phyloP scores from a whole-genome alignment of 1,140 invertebrate species.

The Drosophila pandora region DNA sequence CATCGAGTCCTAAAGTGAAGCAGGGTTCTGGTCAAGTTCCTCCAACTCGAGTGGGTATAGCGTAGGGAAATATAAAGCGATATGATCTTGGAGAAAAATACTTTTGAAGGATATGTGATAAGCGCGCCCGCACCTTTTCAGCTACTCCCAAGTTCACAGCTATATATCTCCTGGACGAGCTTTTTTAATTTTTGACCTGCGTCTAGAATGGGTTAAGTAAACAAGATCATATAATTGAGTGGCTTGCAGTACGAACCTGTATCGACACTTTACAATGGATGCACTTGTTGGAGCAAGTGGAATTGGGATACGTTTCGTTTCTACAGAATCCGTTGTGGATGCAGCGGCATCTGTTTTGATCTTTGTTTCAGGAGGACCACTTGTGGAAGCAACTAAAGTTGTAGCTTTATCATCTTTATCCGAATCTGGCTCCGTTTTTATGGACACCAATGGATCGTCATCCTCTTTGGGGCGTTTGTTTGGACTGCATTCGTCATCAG shows the following conservation, averaged over 20 bases:
- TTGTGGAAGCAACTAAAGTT: not conserved
- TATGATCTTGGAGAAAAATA: too few relatives aligned
- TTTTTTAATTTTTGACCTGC: conserved; percentile 62
- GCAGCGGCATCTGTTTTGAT: not conserved
- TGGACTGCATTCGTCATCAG: not conserved
- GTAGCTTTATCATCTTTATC: not conserved
- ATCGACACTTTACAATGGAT: conserved; percentile 70
- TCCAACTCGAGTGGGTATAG: too few relatives aligned
- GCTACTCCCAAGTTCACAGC: too few relatives aligned
- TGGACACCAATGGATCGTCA: not conserved
- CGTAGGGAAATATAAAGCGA: too few relatives aligned
- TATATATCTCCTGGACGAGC: conserved; percentile 81
- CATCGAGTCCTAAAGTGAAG: too few relatives aligned
- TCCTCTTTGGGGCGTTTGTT: conserved; percentile 45
- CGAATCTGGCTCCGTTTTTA: conserved; percentile 14
- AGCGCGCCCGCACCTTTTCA: too few relatives aligned
- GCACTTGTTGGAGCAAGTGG: conserved; percentile 1
- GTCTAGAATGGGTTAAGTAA: conserved; percentile 21
- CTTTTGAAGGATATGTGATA: too few relatives aligned
- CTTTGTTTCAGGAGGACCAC: not conserved
- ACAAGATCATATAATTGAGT: not conserved
- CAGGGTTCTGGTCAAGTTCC: too few relatives aligned
- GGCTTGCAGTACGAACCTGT: conserved; percentile 58
- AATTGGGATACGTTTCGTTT: too few relatives aligned
- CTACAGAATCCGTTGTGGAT: conserved; percentile 1